Conservation (phyloP, 2,797 vertebrate genomes). For the Carcharodon carcharias region DNA sequence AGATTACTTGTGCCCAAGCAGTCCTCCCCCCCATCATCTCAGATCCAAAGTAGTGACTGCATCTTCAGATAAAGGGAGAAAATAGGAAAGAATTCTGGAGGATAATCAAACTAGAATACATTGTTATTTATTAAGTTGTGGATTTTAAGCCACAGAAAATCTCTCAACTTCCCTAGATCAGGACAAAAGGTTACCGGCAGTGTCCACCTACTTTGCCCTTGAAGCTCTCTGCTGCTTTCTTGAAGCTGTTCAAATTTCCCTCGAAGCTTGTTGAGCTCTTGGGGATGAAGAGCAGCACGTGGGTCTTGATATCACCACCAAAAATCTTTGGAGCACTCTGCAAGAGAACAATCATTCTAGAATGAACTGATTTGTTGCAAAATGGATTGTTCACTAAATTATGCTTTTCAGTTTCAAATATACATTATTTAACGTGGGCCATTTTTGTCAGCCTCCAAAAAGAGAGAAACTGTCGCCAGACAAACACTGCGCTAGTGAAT, state of each 20-base stretch:
- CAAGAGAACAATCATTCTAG: neutral
- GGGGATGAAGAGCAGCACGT: conserved; percentile 89
- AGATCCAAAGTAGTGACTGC: neutral
- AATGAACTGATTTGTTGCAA: neutral
- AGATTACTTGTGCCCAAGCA: neutral
- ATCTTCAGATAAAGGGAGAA: neutral
- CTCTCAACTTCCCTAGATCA: neutral
- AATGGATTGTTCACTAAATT: neutral
- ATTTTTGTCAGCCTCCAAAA: too few relatives aligned
- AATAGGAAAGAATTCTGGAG: neutral
- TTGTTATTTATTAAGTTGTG: too few relatives aligned
- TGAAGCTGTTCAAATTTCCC: conserved; percentile 81
- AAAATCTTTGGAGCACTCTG: conserved; percentile 98
- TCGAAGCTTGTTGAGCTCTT: conserved; percentile 77
- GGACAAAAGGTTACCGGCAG: neutral
- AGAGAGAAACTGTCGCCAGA: too few relatives aligned
- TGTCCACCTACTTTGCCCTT: conserved; percentile 75
- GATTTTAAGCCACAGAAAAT: neutral
- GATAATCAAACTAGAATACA: neutral
- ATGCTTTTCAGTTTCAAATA: neutral
- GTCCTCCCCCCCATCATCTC: neutral
- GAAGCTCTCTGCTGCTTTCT: conserved; percentile 77
- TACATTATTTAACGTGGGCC: too few relatives aligned
- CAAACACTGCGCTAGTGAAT: neutral
- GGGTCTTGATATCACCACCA: conserved; percentile 97